Conservation (phyloP, 2,888 invertebrate genomes). For the Pilophorus perplexus region DNA sequence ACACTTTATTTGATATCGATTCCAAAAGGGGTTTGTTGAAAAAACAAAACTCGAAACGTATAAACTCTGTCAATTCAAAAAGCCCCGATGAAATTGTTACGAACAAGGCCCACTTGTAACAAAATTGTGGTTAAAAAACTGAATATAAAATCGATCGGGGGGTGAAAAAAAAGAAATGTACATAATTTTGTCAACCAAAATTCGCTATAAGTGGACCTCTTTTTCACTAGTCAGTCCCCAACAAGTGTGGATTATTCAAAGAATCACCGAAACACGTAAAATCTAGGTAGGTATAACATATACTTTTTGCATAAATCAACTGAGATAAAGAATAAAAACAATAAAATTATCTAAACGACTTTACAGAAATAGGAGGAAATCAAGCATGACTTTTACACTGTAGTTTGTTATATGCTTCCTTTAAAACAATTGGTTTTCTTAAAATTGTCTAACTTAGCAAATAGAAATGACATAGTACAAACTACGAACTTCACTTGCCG, state of each 20-base stretch:
- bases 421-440: too few species aligned
- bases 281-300: constrained; percentile 7
- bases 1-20: background rate
- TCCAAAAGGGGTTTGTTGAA: constrained; percentile 30
- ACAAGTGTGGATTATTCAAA: constrained; percentile 4
- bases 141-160: background rate
- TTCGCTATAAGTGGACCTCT: constrained; percentile 25
- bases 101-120: constrained; percentile 20
- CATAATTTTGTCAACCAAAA: constrained; percentile 7
- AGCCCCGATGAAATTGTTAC: constrained; percentile 4
- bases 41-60: background rate
- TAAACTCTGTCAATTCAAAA: constrained; percentile 19
- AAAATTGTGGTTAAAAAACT: constrained; percentile 6
- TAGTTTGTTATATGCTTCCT: too few species aligned
- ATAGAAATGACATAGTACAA: too few species aligned
- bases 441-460: too few species aligned
- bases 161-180: background rate
- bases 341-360: too few species aligned
- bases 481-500: constrained; percentile 13
- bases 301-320: constrained; percentile 8
- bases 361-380: too few species aligned
- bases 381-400: too few species aligned
- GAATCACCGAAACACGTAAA: background rate
- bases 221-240: constrained; percentile 30
- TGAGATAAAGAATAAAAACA: too few species aligned